phyloP scores from a whole-genome alignment of 2,797 vertebrate genomes.

The Uromys caudimaculatus region DNA sequence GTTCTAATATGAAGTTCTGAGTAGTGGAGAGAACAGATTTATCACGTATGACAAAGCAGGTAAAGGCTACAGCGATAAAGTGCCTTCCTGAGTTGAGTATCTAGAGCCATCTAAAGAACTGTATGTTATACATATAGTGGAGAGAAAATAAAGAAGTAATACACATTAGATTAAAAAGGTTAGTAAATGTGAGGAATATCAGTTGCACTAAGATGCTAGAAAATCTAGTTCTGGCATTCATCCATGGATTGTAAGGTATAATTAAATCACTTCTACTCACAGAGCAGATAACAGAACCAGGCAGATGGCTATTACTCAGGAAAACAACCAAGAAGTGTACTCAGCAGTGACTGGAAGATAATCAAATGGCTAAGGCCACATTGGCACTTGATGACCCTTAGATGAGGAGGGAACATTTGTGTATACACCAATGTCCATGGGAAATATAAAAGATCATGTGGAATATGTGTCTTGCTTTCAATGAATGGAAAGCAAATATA shows the following conservation, averaged over 20 bases:
- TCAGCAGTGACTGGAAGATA: background rate
- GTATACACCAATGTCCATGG: background rate
- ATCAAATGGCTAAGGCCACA: background rate
- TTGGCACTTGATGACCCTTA: fast-evolving
- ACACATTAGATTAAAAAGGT: background rate
- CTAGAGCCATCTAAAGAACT: background rate
- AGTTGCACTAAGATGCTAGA: background rate
- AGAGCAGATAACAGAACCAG: background rate
- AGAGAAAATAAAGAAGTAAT: background rate
- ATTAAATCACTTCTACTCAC: background rate
- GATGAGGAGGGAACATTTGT: background rate
- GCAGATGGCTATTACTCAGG: background rate
- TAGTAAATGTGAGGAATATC: background rate
- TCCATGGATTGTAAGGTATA: background rate
- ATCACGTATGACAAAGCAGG: background rate
- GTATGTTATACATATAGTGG: background rate
- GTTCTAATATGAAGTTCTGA: background rate
- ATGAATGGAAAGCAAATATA: background rate
- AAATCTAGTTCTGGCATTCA: background rate
- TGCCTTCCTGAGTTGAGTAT: background rate
- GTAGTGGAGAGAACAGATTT: background rate
- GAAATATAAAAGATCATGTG: background rate
- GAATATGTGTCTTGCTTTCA: background rate
- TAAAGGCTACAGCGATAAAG: too few relatives aligned
- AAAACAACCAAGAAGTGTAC: background rate